Percentiles rank a stretch among this genome's conserved stretches.
These are phyloP conservation scores for Leptocoma aspasia DNA, from an alignment of 2,113 vertebrate species.

Conservation along the genomic window DNA sequence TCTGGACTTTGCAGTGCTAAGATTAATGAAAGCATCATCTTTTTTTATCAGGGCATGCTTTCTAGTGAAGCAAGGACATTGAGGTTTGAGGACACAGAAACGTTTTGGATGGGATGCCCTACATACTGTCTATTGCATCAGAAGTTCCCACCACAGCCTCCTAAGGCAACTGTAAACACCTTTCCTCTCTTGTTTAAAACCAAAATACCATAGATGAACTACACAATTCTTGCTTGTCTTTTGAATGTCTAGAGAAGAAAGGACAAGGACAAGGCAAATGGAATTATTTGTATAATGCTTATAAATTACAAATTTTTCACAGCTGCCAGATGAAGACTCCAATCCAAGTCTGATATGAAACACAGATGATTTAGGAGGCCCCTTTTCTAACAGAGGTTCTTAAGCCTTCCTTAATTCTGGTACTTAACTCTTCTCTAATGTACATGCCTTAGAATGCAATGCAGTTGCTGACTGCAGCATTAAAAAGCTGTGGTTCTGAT, in stretches of 20 bases:
- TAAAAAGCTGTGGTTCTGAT: background rate
- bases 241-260: background rate
- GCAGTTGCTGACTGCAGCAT: background rate
- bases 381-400: background rate
- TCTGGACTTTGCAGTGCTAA: background rate
- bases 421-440: background rate
- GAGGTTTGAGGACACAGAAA: background rate
- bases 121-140: background rate
- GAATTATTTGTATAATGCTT: background rate
- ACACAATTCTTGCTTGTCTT: background rate
- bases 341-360: background rate
- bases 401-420: background rate
- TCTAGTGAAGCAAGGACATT: background rate
- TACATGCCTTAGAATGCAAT: background rate
- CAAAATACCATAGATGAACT: background rate
- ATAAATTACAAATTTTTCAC: background rate
- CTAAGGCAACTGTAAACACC: background rate
- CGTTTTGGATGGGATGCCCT: background rate
- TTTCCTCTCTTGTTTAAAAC: background rate
- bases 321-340: background rate
- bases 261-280: background rate
- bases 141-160: background rate
- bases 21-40: background rate
- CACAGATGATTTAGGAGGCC: background rate
- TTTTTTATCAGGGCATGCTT: background rate